Conservation (phyloP, 2,113 vertebrate species). For the Spea multiplicata region DNA sequence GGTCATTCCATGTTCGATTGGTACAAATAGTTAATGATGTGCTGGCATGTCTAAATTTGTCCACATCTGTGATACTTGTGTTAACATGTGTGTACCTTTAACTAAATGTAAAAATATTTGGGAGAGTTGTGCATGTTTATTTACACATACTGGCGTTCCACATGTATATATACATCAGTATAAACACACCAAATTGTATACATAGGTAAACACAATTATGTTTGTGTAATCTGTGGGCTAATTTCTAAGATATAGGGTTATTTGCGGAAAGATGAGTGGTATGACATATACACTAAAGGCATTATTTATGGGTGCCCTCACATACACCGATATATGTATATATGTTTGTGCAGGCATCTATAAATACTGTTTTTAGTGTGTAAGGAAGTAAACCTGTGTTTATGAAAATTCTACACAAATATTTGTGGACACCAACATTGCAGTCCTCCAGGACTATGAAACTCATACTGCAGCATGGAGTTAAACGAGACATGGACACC, state of each 20-base stretch:
- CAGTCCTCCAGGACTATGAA: background rate
- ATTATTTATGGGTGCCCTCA: too few species aligned
- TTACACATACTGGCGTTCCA: conserved; percentile 2
- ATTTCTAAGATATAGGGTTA: conserved; percentile 14
- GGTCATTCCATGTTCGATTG: too few species aligned
- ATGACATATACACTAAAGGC: background rate
- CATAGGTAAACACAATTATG: conserved; percentile 25
- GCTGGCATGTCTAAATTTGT: conserved; percentile 29
- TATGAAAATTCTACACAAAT: background rate
- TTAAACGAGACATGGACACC: background rate
- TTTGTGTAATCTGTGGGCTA: conserved; percentile 14
- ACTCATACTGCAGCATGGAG: background rate
- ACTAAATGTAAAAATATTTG: conserved; percentile 27
- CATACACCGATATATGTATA: background rate
- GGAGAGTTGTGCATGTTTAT: conserved; percentile 24
- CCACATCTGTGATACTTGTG: conserved; percentile 27
- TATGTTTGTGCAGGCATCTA: conserved; percentile 7
- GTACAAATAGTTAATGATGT: conserved; percentile 14
- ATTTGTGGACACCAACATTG: background rate
- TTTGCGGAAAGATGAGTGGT: conserved; percentile 4
- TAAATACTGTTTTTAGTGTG: background rate
- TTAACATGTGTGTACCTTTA: conserved; percentile 38
- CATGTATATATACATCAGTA: conserved; percentile 19
- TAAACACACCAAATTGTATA: conserved; percentile 17
- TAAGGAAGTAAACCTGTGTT: background rate